Evolutionary conservation across 2,797 vertebrate genomes (phyloP), one percentile per base, ranked within the genome.

Genomic region (Squalus acanthias): DNA sequence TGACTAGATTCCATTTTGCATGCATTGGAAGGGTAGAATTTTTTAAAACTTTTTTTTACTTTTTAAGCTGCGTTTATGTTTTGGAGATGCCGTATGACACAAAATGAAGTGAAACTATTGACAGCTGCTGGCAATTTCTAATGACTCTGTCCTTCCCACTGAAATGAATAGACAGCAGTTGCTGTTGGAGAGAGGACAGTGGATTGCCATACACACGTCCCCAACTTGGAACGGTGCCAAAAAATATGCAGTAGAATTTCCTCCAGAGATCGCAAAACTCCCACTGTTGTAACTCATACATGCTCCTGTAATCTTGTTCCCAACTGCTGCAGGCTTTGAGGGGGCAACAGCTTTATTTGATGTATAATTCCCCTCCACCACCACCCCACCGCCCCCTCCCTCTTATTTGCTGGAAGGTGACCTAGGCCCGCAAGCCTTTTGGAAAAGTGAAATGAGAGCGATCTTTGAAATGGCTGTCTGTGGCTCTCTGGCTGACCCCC

Each of bases 51-150:
- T 22, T 69, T 94, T 46, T 72, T 53, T 74, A 24, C 6, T 60
- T 29, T 95, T 57, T 33, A 95, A 95, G 57, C 67, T 24, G 39
- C 69, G 29, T 70, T 65, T 72, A 3, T 46, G 9, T 24, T 65
- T 53, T 74, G 17, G 94, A 60, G 39, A 95, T 95, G 76, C 7
- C 5, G 13, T 29, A 76, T 60, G 53, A 57, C 53, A 33, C 94
- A 95, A 74, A 74, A 74, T 57, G 10, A 95, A 95, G 26, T 33
- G 50, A 95, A 95, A 95, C 74, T 76, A 76, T 26, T 53, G 93
- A 50, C 94, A 95, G 70, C 69, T 95, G 94, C 15, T 60, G 72
- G 12, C 53, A 57, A 33, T 76, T 95, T 74, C 70, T 76, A 95
- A 72, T 74, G 46, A 76, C 2, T 26, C 3, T 74, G 69, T 29